Conservation (phyloP, 2,888 invertebrate species). For the Drosophila pegasa region DNA sequence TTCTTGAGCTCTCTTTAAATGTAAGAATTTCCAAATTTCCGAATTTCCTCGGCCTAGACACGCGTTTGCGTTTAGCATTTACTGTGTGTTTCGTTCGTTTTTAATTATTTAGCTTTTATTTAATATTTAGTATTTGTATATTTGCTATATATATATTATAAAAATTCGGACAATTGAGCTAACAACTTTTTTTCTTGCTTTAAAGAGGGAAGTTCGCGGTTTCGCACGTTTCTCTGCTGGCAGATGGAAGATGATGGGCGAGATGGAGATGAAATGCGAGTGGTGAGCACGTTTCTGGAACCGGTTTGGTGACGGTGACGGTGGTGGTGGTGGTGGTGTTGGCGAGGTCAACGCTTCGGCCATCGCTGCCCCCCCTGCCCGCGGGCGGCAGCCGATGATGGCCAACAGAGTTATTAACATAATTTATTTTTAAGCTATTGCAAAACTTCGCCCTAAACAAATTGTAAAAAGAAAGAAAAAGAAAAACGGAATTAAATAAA, state of each 20-base stretch:
- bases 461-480: conserved; percentile 24
- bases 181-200: conserved; percentile 26
- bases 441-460: conserved; percentile 38
- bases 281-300: conserved; percentile 61
- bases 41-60: not conserved
- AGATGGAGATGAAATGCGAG: conserved; percentile 38
- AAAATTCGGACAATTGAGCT: conserved; percentile 56
- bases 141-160: conserved; percentile 51
- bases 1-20: not conserved
- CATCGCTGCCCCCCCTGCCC: conserved; percentile 30
- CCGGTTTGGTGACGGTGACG: conserved; percentile 67
- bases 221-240: conserved; percentile 21
- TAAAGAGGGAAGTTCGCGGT: conserved; percentile 13
- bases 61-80: too few relatives aligned
- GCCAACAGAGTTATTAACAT: conserved; percentile 55
- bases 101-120: conserved; percentile 20
- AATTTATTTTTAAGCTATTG: conserved; percentile 60
- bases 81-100: not conserved
- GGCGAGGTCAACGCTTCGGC: conserved; percentile 61
- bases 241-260: conserved; percentile 19
- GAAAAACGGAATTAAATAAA: conserved; percentile 7
- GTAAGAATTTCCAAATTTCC: not conserved
- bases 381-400: conserved; percentile 40
- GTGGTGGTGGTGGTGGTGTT: too few relatives aligned
- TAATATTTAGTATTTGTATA: conserved; percentile 38